Base-by-base conservation (phyloP, 2,113 vertebrate species). In the Nannobrachium achirus region DNA sequence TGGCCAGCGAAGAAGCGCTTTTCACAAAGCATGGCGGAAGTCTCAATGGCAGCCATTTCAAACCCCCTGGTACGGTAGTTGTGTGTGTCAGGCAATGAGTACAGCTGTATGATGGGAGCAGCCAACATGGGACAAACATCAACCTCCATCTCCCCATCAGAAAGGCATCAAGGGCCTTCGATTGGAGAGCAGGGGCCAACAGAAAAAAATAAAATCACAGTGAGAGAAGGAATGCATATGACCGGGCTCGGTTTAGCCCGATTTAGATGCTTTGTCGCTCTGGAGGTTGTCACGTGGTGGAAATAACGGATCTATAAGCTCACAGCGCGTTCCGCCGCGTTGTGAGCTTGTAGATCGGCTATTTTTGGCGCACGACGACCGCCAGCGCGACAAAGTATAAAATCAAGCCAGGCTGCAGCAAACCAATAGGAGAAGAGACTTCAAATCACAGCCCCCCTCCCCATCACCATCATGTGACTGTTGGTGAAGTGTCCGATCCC, bases 211-310 rank as follows among this genome's bases (percentile, higher is more conserved):
- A 85, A 92, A 89, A 94, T 96, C 95, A 98, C 95, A 96, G 95
- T 96, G 95, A 92, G 91, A 93, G 82, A 93, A 93, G 86, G 95
- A 94, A 96, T 94, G 94, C 91, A 90, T 94, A 94, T 89, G 94
- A 94, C 91, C 93, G 89, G 92, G 93, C 82, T 91, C 90, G 90
- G 93, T 82, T n/a, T 85, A 88, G 25, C 25, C 25, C 25, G 25
- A 33, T 33, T 33, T 3, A 33, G 25, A 33, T 33, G 6, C 25
- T 33, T 33, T 33, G 25, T 33, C 25, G 25, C 25, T 4, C 3
- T 33, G 25, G 3, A 5, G 25, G n/a, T n/a, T 33, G 25, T 33
- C 25, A 5, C 25, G 6, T 33, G 25, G 3, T 5, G 1, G 25
- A 33, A 33, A 33, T 33, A 5, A 5, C 25, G 3, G 25, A 33